Conservation (phyloP, 2,888 invertebrate genomes). For the Melinaea marsaeus region DNA sequence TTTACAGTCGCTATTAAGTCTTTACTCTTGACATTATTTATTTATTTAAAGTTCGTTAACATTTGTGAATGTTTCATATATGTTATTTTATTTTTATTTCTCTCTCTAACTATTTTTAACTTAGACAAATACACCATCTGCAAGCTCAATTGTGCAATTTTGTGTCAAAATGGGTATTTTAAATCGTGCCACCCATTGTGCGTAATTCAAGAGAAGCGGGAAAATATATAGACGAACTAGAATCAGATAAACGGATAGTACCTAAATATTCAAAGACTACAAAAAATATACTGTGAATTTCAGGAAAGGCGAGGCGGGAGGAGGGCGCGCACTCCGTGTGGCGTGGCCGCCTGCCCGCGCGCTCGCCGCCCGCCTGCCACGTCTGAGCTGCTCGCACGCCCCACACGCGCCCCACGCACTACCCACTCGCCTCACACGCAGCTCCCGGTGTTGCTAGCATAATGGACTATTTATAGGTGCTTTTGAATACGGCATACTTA, state of each 20-base stretch:
- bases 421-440: constrained; percentile 25
- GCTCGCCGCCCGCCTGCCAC: constrained; percentile 64
- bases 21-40: too few relatives aligned
- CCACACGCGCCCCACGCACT: constrained; percentile 31
- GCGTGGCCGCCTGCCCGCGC: constrained; percentile 62
- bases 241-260: not conserved
- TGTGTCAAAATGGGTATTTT: too few relatives aligned
- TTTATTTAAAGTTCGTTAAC: too few relatives aligned
- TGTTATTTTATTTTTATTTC: too few relatives aligned
- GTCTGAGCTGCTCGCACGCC: constrained; percentile 48
- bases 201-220: too few relatives aligned
- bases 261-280: not conserved
- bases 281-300: constrained; percentile 33
- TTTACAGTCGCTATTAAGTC: too few relatives aligned
- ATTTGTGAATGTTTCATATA: too few relatives aligned
- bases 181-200: too few relatives aligned
- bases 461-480: constrained; percentile 30
- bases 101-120: too few relatives aligned
- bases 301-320: constrained; percentile 65
- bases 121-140: too few relatives aligned
- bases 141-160: too few relatives aligned
- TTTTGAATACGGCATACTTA: constrained; percentile 27
- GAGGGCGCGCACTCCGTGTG: constrained; percentile 50
- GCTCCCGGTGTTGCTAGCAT: constrained; percentile 7
- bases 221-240: not conserved